Percentiles rank a stretch among this genome's conserved stretches.
These are phyloP conservation scores for Syngnathus floridae DNA, from an alignment of 2,113 vertebrate species.

Conservation along the genomic window DNA sequence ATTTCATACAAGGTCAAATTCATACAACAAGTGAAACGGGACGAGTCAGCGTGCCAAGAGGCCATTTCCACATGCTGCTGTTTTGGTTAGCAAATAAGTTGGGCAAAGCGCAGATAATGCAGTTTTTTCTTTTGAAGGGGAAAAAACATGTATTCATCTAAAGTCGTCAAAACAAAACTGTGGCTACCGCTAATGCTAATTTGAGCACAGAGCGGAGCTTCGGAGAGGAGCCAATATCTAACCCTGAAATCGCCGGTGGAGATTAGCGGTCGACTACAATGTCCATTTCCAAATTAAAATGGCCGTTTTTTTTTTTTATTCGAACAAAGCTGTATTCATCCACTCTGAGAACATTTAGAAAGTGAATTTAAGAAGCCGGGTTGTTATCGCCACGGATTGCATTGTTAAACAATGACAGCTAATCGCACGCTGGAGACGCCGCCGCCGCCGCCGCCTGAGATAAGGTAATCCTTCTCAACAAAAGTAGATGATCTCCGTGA, in stretches of 20 bases:
- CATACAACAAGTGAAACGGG: not conserved
- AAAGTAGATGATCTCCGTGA: conserved; percentile 38
- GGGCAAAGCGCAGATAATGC: not conserved
- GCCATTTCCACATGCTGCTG: not conserved
- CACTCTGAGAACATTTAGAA: conserved; percentile 43
- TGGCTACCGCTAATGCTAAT: too few species aligned
- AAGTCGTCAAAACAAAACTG: too few species aligned
- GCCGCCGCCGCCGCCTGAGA: conserved; percentile 53
- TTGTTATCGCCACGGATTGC: conserved; percentile 52
- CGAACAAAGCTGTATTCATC: conserved; percentile 41
- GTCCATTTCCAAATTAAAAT: conserved; percentile 40
- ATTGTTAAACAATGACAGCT: conserved; percentile 52
- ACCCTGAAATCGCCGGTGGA: too few species aligned
- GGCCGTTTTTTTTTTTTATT: conserved; percentile 45
- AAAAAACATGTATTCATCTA: too few species aligned
- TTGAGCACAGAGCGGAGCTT: too few species aligned
- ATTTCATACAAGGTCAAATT: not conserved
- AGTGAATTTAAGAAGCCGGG: conserved; percentile 29
- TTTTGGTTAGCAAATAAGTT: not conserved
- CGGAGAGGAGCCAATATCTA: too few species aligned
- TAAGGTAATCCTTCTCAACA: conserved; percentile 60
- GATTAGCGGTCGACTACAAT: not conserved
- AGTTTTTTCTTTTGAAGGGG: not conserved
- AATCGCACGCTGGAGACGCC: conserved; percentile 51
- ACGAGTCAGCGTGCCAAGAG: not conserved